phyloP scores from a whole-genome alignment of 2,888 invertebrate genomes.

The Callosobruchus maculatus region DNA sequence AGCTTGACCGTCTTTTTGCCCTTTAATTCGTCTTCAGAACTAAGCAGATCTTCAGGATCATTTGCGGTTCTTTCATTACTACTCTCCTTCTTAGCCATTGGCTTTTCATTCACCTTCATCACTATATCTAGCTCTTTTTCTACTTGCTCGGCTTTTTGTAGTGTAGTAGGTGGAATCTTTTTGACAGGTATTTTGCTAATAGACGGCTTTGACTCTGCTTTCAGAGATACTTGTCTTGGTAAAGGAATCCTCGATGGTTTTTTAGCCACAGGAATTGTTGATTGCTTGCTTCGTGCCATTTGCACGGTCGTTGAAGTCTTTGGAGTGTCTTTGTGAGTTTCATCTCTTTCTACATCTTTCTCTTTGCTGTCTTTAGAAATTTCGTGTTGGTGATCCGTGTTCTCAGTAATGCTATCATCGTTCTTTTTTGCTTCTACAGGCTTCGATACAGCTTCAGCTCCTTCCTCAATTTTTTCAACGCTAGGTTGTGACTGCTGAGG shows the following conservation, averaged over 20 bases:
- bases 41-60: not conserved
- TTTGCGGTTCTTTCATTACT: not conserved
- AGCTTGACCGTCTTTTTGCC: constrained; percentile 13
- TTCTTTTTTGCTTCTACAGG: not conserved
- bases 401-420: not conserved
- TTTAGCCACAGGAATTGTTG: constrained; percentile 29
- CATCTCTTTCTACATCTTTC: not conserved
- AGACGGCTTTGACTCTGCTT: constrained; percentile 32
- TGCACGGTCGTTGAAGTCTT: constrained; percentile 39
- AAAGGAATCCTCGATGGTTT: constrained; percentile 45
- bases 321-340: not conserved
- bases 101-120: not conserved
- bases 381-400: not conserved
- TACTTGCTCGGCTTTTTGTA: constrained; percentile 2
- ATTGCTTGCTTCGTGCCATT: constrained; percentile 38
- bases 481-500: not conserved
- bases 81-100: not conserved
- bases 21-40: not conserved
- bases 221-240: constrained; percentile 38
- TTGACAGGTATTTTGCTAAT: constrained; percentile 41
- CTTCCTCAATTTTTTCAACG: constrained; percentile 12
- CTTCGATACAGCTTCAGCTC: not conserved
- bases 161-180: constrained; percentile 9
- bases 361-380: not conserved
- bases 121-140: not conserved